Base-by-base conservation (phyloP, 2,797 vertebrate species). In the Enoplosus armatus region DNA sequence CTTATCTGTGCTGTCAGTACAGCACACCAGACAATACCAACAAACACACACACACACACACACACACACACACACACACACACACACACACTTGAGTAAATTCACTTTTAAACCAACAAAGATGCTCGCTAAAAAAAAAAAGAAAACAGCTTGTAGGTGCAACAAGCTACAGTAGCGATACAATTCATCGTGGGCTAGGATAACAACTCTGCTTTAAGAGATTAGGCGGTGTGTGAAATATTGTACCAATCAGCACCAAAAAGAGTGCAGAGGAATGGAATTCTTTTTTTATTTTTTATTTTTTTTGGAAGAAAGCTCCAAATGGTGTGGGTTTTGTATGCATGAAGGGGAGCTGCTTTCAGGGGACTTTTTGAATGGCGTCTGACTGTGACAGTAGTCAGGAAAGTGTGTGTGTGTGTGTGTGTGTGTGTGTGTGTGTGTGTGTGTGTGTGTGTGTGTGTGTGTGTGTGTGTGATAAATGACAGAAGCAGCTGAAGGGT, bases 1-100 rank as follows among this genome's bases (percentile, higher is more conserved):
- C 56, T 79, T 80, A 87, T 86, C 83, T 87, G 77, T 64, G 56
- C 84, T 80, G 80, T 89, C 82, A 72, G 82, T 74, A 70, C 85
- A 81, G 75, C 77, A 71, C 76, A 41, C 9, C 18, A 83, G 72
- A 86, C 83, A 82, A 82, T 39, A 63, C 69, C 12, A 56, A 39
- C 72, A 77, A 35, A 59, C 48, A 37, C 45, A 29, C 65, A 54
- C 43, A 65, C 54, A 61, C 35, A 43, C 50, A 67, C 71, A 67
- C 47, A 59, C 53, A 71, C 45, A 66, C 20, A 47, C 26, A 45
- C 54, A 70, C 58, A 61, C 31, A 54, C 26, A 3, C n/a, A n/a
- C n/a, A n/a, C n/a, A n/a, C n/a, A n/a, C n/a, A 63, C 69, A n/a
- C 61, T 68, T 60, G 54, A 41, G 64, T n/a, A 55, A 48, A 72